Evolutionary conservation across 2,797 vertebrate species (phyloP), one percentile per base, ranked within the genome.

Genomic region (Sylvilagus floridanus): DNA sequence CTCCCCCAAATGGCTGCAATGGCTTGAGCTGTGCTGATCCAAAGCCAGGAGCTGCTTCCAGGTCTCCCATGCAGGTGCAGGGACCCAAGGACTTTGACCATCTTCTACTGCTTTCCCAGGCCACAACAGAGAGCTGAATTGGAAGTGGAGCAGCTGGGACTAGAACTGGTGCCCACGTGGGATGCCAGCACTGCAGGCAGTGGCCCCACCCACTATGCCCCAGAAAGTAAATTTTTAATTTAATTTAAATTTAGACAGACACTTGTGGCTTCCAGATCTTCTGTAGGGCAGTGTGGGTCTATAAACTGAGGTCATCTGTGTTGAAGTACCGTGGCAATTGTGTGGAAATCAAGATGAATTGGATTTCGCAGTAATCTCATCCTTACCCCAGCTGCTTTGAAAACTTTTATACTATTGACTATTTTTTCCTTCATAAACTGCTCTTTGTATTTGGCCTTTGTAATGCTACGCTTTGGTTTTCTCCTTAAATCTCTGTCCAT

Each of bases 171-270:
- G 17, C 54, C 54, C 54, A 57, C 13, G 17, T 57, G 54, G 54
- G 54, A 57, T 57, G 13, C 54, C 13, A 8, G 54, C 54, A 19
- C 54, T 57, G 4, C 13, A 57, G 54, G 54, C 54, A 8, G 4
- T 13, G 54, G 17, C 54, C 54, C 17, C 8, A 57, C 13, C 54
- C 5, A 2, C 54, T 57, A 57, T 19, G 54, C 54, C 28, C 87
- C 50, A 85, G 50, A 32, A 90, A 52, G 22, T 88, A 7, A 68
- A 81, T 35, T 77, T 65, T 88, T 88, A n/a, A 72, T 88, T 92
- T 17, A 84, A n/a, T 84, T 79, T 84, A 57, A 89, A 92, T 22
- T 65, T 30, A 78, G 42, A 72, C 30, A 79, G n/a, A 63, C 14
- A 26, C 4, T 69, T 12, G 12, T 62, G 68, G 68, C 28, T 87